phyloP scores from a whole-genome alignment of 2,888 invertebrate species.

The Conops quadrifasciatus region DNA sequence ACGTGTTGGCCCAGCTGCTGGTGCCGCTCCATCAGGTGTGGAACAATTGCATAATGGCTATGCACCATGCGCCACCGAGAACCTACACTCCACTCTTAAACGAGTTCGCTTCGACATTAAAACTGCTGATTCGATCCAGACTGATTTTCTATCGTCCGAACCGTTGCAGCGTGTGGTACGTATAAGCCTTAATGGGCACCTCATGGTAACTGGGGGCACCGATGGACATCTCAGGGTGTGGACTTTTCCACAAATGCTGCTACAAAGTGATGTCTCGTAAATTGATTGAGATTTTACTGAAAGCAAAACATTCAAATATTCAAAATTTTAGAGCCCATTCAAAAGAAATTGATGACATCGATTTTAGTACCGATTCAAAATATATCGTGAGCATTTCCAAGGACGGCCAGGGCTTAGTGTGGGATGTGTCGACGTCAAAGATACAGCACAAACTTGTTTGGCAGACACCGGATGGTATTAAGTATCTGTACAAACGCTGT shows the following conservation, averaged over 20 bases:
- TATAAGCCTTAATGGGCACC: slow-evolving; percentile 77
- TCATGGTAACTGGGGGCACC: slow-evolving; percentile 91
- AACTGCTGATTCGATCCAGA: slow-evolving; percentile 82
- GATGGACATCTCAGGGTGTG: slow-evolving; percentile 89
- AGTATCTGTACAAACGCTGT: slow-evolving; percentile 85
- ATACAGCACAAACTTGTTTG: slow-evolving; percentile 78
- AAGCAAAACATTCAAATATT: slow-evolving; percentile 12
- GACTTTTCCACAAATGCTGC: slow-evolving; percentile 84
- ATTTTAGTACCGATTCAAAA: slow-evolving; percentile 83
- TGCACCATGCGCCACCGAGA: slow-evolving; percentile 33
- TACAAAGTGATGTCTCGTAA: slow-evolving; percentile 72
- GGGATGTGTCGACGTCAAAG: slow-evolving; percentile 75
- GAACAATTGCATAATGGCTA: slow-evolving; percentile 61
- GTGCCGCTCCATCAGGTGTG: slow-evolving; percentile 52
- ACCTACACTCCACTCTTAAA: slow-evolving; percentile 62
- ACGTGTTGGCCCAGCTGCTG: slow-evolving; percentile 41
- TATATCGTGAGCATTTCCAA: slow-evolving; percentile 85
- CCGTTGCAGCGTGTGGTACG: slow-evolving; percentile 88
- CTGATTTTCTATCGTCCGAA: slow-evolving; percentile 81
- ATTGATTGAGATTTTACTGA: slow-evolving; percentile 22
- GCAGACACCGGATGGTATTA: slow-evolving; percentile 77
- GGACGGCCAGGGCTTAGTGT: slow-evolving; percentile 84
- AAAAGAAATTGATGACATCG: slow-evolving; percentile 94
- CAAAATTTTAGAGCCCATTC: slow-evolving; percentile 71
- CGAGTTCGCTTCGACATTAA: slow-evolving; percentile 79